phyloP scores from a whole-genome alignment of 2,888 invertebrate genomes.

The Rutpela maculata region DNA sequence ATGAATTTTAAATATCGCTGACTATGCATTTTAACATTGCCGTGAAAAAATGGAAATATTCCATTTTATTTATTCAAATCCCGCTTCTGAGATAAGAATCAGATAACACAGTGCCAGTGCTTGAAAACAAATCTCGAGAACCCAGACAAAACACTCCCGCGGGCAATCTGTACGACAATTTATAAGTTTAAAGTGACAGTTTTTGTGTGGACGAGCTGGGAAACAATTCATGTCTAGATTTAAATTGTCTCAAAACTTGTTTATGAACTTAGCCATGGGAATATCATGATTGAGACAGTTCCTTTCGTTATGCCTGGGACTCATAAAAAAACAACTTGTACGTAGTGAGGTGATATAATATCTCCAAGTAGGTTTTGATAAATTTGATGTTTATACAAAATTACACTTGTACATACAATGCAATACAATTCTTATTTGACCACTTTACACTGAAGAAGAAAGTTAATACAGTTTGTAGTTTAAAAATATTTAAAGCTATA shows the following conservation, averaged over 20 bases:
- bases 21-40: neutral
- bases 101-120: neutral
- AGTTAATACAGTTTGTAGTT: too few species aligned
- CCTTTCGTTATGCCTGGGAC: neutral
- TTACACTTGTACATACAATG: too few species aligned
- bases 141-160: constrained; percentile 32
- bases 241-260: constrained; percentile 38
- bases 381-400: neutral
- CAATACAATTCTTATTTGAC: too few species aligned
- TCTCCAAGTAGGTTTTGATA: neutral
- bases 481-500: too few species aligned
- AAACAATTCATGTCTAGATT: constrained; percentile 38
- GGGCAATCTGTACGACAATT: constrained; percentile 35
- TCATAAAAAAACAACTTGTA: neutral
- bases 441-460: too few species aligned
- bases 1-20: too few species aligned
- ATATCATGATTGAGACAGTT: constrained; percentile 4
- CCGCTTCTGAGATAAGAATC: neutral
- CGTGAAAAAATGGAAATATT: neutral
- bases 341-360: neutral
- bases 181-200: constrained; percentile 39
- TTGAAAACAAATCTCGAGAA: constrained; percentile 7
- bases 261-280: constrained; percentile 5
- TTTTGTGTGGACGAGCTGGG: constrained; percentile 18
- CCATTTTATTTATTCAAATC: neutral